A percentile compares a stretch with the other conserved stretches of the same genome.
These are phyloP conservation scores for Prolemur simus DNA, from an alignment of 2,113 vertebrate species.

Conservation along the genomic window DNA sequence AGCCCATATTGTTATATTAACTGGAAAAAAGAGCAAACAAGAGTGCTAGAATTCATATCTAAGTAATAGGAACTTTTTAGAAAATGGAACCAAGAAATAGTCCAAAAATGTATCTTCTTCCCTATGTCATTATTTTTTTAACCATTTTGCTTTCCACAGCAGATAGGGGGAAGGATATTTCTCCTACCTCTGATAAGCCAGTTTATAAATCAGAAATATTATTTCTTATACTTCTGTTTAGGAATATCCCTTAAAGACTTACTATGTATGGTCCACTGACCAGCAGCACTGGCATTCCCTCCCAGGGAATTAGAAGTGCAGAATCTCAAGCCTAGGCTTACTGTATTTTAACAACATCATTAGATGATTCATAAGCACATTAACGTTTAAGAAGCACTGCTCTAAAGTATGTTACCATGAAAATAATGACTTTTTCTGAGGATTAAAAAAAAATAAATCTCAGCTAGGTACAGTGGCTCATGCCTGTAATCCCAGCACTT, in stretches of 20 bases:
- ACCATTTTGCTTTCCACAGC: neutral
- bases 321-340: neutral
- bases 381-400: neutral
- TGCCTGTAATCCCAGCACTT: too few species aligned
- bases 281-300: too few species aligned
- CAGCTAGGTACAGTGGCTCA: too few species aligned
- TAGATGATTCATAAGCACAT: neutral
- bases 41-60: neutral
- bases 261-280: neutral
- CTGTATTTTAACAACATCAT: neutral
- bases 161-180: neutral
- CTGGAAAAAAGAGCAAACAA: neutral
- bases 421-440: neutral
- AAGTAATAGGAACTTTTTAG: neutral
- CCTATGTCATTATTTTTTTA: neutral
- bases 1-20: accelerated
- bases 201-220: neutral
- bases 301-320: accelerated
- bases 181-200: neutral
- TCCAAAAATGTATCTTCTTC: neutral
- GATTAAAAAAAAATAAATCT: neutral
- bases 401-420: neutral
- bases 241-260: neutral
- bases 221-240: neutral
- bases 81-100: neutral